Evolutionary conservation across 2,797 vertebrate species (phyloP).

Genomic region (Buphagus erythrorhynchus): DNA sequence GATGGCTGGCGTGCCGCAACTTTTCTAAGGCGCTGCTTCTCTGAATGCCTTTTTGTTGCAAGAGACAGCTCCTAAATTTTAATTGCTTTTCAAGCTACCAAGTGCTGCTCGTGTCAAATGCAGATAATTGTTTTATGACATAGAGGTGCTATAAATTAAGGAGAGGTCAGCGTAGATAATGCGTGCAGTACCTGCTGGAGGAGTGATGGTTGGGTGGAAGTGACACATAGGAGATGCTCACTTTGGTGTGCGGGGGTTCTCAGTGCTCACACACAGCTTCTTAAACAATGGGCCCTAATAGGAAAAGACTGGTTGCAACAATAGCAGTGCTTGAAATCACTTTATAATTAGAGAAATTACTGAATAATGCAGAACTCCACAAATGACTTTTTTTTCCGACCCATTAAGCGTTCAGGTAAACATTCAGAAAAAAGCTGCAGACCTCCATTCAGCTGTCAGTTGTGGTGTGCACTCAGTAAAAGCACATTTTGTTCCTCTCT

Average conservation of each 20-base stretch:
- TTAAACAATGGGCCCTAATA: slow-evolving; percentile 36
- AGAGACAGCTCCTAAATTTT: slow-evolving; percentile 75
- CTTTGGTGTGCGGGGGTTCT: background rate
- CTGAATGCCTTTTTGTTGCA: slow-evolving; percentile 53
- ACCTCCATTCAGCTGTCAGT: slow-evolving; percentile 23
- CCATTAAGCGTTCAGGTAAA: slow-evolving; percentile 55
- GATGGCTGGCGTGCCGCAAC: slow-evolving; percentile 5
- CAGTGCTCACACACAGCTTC: background rate
- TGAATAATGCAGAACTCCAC: slow-evolving; percentile 50
- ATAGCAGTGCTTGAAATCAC: background rate
- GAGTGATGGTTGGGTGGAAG: background rate
- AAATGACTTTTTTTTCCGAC: background rate
- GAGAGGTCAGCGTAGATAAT: slow-evolving; percentile 64
- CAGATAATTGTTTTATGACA: slow-evolving; percentile 75
- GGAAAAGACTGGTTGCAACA: slow-evolving; percentile 30
- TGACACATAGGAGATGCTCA: slow-evolving; percentile 21
- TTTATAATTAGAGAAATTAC: slow-evolving; percentile 67
- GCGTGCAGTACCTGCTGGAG: slow-evolving; percentile 15
- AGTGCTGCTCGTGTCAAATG: slow-evolving; percentile 68
- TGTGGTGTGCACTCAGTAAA: background rate
- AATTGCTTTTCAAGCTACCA: slow-evolving; percentile 73
- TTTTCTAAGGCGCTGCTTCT: background rate
- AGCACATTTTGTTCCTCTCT: slow-evolving; percentile 1
- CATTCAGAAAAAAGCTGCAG: slow-evolving; percentile 32
- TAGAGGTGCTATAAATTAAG: slow-evolving; percentile 65